These are phyloP conservation scores for Stylophora pistillata DNA, from an alignment of 64 coral and sea anemone species.

Conservation along the genomic window DNA sequence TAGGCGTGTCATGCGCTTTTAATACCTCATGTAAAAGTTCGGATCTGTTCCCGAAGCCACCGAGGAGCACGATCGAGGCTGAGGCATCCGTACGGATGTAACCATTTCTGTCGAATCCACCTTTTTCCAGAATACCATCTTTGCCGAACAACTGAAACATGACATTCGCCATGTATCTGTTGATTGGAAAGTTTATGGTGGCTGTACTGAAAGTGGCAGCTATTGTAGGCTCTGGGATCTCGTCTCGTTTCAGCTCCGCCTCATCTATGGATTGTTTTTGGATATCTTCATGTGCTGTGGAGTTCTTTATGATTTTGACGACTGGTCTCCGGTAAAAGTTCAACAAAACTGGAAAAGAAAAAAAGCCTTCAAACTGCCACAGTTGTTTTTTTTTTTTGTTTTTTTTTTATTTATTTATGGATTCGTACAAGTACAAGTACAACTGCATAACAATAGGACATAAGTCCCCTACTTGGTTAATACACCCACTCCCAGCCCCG, in stretches of 20 bases:
- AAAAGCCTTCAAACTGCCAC: not conserved
- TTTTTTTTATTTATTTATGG: too few species aligned
- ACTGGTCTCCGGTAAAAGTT: conserved; percentile 25
- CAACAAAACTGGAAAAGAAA: not conserved
- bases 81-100: conserved; percentile 28
- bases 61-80: conserved; percentile 22
- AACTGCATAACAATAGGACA: too few species aligned
- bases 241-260: not conserved
- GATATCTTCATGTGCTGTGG: not conserved
- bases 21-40: conserved; percentile 43
- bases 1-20: not conserved
- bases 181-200: conserved; percentile 35
- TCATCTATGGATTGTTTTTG: not conserved
- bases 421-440: too few species aligned
- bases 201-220: conserved; percentile 9
- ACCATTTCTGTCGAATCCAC: conserved; percentile 55
- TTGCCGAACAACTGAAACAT: conserved; percentile 63
- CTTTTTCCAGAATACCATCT: conserved; percentile 50
- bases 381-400: too few species aligned
- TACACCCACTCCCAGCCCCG: too few species aligned
- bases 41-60: conserved; percentile 47
- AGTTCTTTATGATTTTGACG: conserved; percentile 8
- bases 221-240: not conserved
- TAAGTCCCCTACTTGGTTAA: too few species aligned
- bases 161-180: conserved; percentile 40